Evolutionary conservation across 1,140 invertebrate species (phyloP).

Genomic region (Capitella teleta): DNA sequence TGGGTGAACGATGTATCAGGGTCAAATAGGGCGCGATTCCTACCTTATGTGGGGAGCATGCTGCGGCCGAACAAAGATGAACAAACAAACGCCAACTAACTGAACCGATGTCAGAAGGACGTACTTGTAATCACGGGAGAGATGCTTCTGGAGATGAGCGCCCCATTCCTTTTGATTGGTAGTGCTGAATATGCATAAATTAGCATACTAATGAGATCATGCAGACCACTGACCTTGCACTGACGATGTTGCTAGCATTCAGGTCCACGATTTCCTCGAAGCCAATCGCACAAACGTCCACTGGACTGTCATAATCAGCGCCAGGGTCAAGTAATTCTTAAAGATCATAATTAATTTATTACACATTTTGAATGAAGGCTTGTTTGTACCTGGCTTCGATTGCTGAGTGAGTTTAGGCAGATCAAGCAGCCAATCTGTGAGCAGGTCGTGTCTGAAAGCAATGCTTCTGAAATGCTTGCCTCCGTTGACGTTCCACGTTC

Average conservation of each 20-base stretch:
- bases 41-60: conserved; percentile 68
- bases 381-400: conserved; percentile 26
- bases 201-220: neutral
- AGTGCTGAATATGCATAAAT: conserved; percentile 47
- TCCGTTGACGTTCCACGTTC: conserved; percentile 99
- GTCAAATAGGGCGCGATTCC: neutral
- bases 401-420: conserved; percentile 31
- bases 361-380: too few species aligned
- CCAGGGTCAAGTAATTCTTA: conserved; percentile 31
- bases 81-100: conserved; percentile 94
- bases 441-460: conserved; percentile 81
- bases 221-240: conserved; percentile 54
- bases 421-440: conserved; percentile 91
- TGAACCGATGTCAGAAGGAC: conserved; percentile 89
- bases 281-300: conserved; percentile 93
- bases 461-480: conserved; percentile 96
- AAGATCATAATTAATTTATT: too few species aligned
- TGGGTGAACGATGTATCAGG: neutral
- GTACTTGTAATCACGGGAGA: conserved; percentile 79
- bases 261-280: conserved; percentile 99
- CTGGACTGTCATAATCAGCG: conserved; percentile 47
- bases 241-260: conserved; percentile 96
- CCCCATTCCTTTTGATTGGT: conserved; percentile 95
- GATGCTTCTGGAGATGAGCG: conserved; percentile 81
- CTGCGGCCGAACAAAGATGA: conserved; percentile 80